These are phyloP conservation scores for Numida meleagris DNA, from an alignment of 2,113 vertebrate genomes.

Conservation along the genomic window DNA sequence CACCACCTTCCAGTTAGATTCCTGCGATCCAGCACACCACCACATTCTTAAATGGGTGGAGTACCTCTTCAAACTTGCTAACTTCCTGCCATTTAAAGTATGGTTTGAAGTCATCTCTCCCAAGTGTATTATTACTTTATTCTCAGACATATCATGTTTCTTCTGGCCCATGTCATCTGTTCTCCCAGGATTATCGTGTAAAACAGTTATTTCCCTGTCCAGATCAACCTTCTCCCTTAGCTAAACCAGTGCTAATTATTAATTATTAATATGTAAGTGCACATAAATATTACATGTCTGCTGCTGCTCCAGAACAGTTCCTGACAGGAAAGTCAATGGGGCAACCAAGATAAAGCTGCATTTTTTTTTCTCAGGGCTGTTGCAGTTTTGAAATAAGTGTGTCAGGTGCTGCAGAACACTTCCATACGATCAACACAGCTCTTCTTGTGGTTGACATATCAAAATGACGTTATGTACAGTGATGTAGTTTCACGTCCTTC, in stretches of 20 bases:
- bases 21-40: not conserved
- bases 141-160: not conserved
- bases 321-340: not conserved
- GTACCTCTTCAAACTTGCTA: not conserved
- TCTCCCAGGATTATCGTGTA: not conserved
- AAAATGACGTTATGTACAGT: not conserved
- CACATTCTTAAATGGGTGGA: not conserved
- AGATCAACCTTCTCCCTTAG: not conserved
- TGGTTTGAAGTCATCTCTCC: not conserved
- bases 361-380: not conserved
- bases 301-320: not conserved
- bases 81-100: not conserved
- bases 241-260: not conserved
- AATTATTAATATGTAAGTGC: slow-evolving; percentile 4
- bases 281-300: not conserved
- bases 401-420: not conserved
- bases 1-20: not conserved
- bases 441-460: not conserved
- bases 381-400: not conserved
- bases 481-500: not conserved
- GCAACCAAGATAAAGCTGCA: not conserved
- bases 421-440: not conserved
- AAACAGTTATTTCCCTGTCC: not conserved
- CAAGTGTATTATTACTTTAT: not conserved
- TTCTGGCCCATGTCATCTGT: not conserved